Evolutionary conservation across 2,888 invertebrate genomes (phyloP), one percentile per base, ranked within the genome.

Genomic region (Hesperia comma): DNA sequence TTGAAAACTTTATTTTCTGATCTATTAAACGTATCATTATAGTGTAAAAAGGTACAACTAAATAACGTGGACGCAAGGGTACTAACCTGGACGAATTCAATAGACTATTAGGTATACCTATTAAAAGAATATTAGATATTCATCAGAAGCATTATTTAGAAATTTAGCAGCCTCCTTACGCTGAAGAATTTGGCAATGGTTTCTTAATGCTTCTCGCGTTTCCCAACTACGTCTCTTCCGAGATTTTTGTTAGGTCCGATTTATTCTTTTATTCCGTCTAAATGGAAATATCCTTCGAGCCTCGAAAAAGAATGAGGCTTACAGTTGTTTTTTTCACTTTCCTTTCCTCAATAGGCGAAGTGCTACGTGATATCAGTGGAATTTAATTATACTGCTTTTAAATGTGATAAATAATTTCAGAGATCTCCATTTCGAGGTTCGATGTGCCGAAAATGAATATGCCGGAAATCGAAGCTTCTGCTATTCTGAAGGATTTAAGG

Each of bases 361-460:
- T 17, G 54, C 32, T 41, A 21, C 54, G 62, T 54, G 54, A 62
- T 62, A 54, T 62, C 53, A 43, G 43, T 14, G 60, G 37, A 54
- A 46, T 67, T 67, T 61, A 61, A 67, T 67, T 67, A 61, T 61
- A 67, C 46, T 54, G 55, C 61, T 8, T 46, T 55, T 15, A 46
- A 51, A 33, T 55, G 61, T 26, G 26, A 55, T 41, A 12, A 12
- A 19, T 15, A 6, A n/a, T 54, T 66, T 15, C 19, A 37, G 21
- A 26, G 46, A 40, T 4, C n/a, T 12, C 19, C n/a, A n/a, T n/a
- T n/a, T n/a, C 12, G 53, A 8, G 8, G 17, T 46, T 33, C 41
- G 40, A 10, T 63, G 40, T 15, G 12, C 5, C 26, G 3, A 37
- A 37, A 37, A 37, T 26, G 26, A 26, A 26, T 26, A 4, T 26